Evolutionary conservation across 2,888 invertebrate species (phyloP).

Genomic region (Melinaea menophilus): DNA sequence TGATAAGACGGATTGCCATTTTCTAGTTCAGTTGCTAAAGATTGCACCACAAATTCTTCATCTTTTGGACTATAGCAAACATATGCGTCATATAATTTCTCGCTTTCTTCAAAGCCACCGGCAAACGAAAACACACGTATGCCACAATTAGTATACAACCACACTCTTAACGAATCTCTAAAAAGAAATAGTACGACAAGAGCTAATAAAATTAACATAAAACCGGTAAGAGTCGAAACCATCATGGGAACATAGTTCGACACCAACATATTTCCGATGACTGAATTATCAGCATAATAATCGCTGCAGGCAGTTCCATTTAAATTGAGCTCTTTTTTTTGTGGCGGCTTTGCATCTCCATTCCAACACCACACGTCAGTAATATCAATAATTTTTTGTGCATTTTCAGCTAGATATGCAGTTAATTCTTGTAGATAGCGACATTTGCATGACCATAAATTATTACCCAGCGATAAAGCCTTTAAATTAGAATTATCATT

Average conservation of each 20-base stretch:
- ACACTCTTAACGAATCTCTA: constrained; percentile 90
- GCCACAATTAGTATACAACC: constrained; percentile 92
- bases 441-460: constrained; percentile 94
- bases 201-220: constrained; percentile 86
- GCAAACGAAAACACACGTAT: constrained; percentile 87
- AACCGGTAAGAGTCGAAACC: constrained; percentile 86
- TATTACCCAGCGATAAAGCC: constrained; percentile 88
- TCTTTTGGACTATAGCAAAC: constrained; percentile 95
- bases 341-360: constrained; percentile 84
- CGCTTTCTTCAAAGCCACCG: constrained; percentile 85
- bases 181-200: constrained; percentile 90
- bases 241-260: constrained; percentile 91
- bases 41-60: constrained; percentile 91
- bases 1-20: constrained; percentile 88
- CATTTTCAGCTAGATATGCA: constrained; percentile 88
- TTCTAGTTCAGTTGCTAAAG: constrained; percentile 90
- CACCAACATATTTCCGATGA: constrained; percentile 88
- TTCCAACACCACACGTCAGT: constrained; percentile 90
- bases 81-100: constrained; percentile 94
- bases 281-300: constrained; percentile 89
- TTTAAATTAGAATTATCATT: constrained; percentile 82
- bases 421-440: constrained; percentile 91
- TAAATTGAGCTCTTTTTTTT: constrained; percentile 88
- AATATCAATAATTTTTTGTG: constrained; percentile 87
- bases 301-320: constrained; percentile 92